phyloP scores from a whole-genome alignment of 2,888 invertebrate genomes.

The Oscheius sp. region DNA sequence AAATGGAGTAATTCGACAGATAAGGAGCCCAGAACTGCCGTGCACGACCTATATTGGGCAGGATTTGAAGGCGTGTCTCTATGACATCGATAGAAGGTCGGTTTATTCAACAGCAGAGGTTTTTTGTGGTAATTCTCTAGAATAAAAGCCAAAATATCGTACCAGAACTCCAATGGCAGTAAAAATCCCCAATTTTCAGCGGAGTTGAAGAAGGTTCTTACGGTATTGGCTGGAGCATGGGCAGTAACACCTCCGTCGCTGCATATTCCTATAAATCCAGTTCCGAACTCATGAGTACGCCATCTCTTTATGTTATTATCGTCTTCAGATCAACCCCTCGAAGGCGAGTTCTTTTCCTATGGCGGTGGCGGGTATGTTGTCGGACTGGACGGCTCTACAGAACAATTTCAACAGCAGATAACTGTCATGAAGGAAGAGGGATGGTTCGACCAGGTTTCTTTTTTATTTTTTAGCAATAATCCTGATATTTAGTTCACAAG shows the following conservation, averaged over 20 bases:
- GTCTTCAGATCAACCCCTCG: constrained; percentile 29
- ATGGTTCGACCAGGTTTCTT: constrained; percentile 48
- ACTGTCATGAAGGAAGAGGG: constrained; percentile 71
- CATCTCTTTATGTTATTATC: neutral
- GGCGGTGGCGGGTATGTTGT: constrained; percentile 58
- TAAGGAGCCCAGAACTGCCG: constrained; percentile 69
- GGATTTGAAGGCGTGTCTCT: neutral
- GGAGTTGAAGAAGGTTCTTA: neutral
- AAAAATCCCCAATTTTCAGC: neutral
- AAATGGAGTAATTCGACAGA: constrained; percentile 76
- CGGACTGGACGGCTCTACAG: constrained; percentile 49
- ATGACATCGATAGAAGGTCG: constrained; percentile 16
- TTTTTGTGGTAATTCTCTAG: neutral
- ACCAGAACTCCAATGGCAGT: too few relatives aligned
- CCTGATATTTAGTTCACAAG: constrained; percentile 75
- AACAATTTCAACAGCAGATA: constrained; percentile 64
- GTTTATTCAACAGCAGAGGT: too few relatives aligned
- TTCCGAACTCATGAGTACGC: constrained; percentile 40
- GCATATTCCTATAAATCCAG: constrained; percentile 50
- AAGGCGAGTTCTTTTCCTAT: constrained; percentile 47
- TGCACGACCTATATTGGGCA: neutral
- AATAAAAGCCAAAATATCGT: too few relatives aligned
- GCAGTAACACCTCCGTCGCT: constrained; percentile 31
- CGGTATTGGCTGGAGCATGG: constrained; percentile 9
- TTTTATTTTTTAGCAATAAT: too few relatives aligned